Evolutionary conservation across 2,888 invertebrate species (phyloP), one percentile per base, ranked within the genome.

Genomic region (Escarpia spicata): DNA sequence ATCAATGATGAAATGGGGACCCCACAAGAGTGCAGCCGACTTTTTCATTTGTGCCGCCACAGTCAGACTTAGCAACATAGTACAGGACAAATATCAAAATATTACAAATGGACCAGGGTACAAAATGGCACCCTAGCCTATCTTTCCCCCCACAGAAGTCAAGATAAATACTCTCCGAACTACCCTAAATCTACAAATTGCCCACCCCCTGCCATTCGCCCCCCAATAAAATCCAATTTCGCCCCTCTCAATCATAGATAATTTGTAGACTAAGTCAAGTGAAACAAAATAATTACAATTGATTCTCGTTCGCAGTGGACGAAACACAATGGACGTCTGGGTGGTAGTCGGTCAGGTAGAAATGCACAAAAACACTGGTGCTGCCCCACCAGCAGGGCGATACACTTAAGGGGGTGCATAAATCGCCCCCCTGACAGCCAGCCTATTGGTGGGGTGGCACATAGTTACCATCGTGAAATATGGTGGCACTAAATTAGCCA

Each of bases 241-340:
- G 75, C 75, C 75, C 75, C 75, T 75, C 75, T 26, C 75, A 15
- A 26, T 6, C 75, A 15, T 75, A 75, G 75, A 75, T 75, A n/a
- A 75, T 19, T 75, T 75, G 26, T 75, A 75, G 75, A n/a, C 75
- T 75, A 75, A 75, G 26, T 75, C 75, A 19, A 75, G 75, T 75
- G 75, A 75, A 75, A 75, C 75, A 75, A 75, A 75, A 75, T 75
- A 75, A 75, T 75, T 75, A 75, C 75, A 75, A 75, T 75, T 75
- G 75, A 75, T 75, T 75, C 75, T 75, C 75, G 3, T 75, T 75
- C 6, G 75, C 75, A 6, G 75, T 19, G 75, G n/a, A 19, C 75
- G 26, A 12, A 26, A 75, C 75, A 75, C 75, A 75, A 75, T 75
- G 75, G 75, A 75, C 26, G 26, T 75, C 75, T 75, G 6, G 75